A percentile compares a stretch with the other conserved stretches of the same genome.
These are phyloP conservation scores for Parambassis ranga DNA, from an alignment of 2,797 vertebrate species.

Conservation along the genomic window DNA sequence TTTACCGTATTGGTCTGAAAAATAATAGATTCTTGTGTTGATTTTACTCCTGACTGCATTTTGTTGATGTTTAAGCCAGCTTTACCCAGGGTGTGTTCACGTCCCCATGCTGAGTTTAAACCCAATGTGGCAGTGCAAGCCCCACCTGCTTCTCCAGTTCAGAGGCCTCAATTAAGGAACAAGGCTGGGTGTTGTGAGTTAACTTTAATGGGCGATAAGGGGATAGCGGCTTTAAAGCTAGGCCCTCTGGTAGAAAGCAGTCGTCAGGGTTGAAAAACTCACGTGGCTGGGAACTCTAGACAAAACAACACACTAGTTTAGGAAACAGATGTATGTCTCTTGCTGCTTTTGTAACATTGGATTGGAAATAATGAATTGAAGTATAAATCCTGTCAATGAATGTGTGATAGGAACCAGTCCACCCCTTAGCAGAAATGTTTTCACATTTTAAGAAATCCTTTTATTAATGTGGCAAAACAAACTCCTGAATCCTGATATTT, in stretches of 20 bases:
- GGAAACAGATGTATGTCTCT: constrained; percentile 35
- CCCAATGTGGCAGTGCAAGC: constrained; percentile 24
- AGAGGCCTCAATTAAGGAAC: constrained; percentile 61
- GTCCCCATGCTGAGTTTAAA: constrained; percentile 1
- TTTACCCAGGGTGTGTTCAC: not conserved
- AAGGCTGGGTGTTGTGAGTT: constrained; percentile 63
- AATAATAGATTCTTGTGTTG: not conserved
- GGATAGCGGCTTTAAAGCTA: constrained; percentile 46
- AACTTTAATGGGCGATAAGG: constrained; percentile 69
- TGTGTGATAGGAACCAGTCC: too few species aligned
- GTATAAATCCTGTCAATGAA: too few species aligned
- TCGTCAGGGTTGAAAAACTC: constrained; percentile 13
- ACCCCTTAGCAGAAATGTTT: too few species aligned
- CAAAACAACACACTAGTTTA: constrained; percentile 20
- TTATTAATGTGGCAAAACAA: too few species aligned
- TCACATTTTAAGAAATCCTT: too few species aligned
- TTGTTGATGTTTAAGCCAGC: not conserved
- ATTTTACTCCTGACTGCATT: not conserved
- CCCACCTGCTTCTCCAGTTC: constrained; percentile 36
- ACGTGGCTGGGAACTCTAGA: constrained; percentile 7
- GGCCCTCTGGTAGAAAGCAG: constrained; percentile 27
- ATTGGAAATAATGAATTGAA: too few species aligned
- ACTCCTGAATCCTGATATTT: too few species aligned
- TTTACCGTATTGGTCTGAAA: too few species aligned
- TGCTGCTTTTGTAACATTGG: too few species aligned